Percentiles rank a stretch among this genome's conserved stretches.
Conservation (phyloP, 2,888 invertebrate species). For the Craniophora ligustri region DNA sequence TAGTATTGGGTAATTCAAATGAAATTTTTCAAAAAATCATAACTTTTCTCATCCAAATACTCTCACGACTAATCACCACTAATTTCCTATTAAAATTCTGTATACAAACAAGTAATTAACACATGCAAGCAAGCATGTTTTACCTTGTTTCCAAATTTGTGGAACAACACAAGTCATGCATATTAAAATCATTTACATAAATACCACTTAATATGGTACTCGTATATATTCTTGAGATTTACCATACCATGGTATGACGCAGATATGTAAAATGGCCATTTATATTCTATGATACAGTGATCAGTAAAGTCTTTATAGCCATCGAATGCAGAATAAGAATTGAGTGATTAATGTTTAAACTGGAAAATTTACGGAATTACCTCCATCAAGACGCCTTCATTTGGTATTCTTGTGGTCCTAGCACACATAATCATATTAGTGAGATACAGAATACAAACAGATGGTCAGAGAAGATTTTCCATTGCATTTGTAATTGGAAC, state of each 20-base stretch:
- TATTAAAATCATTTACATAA: conserved; percentile 20
- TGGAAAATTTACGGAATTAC: conserved; percentile 19
- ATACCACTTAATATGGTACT: conserved; percentile 20
- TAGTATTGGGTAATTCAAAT: too few species aligned
- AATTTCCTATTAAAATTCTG: conserved; percentile 45
- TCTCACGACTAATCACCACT: conserved; percentile 24
- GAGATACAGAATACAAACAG: too few species aligned
- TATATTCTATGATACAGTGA: conserved; percentile 27
- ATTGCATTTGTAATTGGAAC: too few species aligned
- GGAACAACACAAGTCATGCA: conserved; percentile 28
- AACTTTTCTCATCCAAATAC: neutral
- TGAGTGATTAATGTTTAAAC: conserved; percentile 22
- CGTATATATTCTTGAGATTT: conserved; percentile 17
- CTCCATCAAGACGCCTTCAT: conserved; percentile 10
- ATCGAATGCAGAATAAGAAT: conserved; percentile 37
- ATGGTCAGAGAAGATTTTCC: too few species aligned
- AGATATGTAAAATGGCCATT: conserved; percentile 27
- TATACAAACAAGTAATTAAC: conserved; percentile 7
- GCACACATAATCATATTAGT: too few species aligned
- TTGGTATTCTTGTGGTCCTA: neutral
- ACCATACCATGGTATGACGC: conserved; percentile 17
- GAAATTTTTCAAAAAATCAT: too few species aligned
- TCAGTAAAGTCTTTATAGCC: conserved; percentile 23
- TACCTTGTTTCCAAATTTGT: conserved; percentile 28
- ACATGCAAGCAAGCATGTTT: conserved; percentile 22